These are phyloP conservation scores for Halotydeus destructor DNA, from an alignment of 1,140 invertebrate genomes.

Conservation along the genomic window DNA sequence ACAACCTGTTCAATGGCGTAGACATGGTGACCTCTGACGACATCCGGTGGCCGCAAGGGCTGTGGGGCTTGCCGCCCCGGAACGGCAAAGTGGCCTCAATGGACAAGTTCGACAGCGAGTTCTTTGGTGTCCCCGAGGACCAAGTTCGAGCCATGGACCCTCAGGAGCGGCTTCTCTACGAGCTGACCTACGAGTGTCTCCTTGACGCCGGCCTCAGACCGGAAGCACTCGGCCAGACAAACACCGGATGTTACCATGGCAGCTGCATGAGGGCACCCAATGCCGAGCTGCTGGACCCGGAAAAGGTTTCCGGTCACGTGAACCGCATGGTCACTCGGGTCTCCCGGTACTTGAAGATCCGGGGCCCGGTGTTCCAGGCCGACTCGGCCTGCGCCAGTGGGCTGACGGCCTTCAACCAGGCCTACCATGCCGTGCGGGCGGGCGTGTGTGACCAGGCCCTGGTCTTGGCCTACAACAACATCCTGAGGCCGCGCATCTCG, in stretches of 20 bases:
- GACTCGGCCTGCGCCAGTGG: slow-evolving; percentile 60
- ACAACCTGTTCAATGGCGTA: too few relatives aligned
- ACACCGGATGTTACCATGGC: slow-evolving; percentile 78
- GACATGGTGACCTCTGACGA: too few relatives aligned
- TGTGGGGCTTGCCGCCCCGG: slow-evolving; percentile 43
- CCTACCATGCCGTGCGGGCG: slow-evolving; percentile 1
- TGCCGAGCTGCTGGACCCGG: slow-evolving; percentile 1
- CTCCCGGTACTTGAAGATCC: slow-evolving; percentile 82
- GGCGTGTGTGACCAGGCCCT: slow-evolving; percentile 9
- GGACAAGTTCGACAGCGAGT: slow-evolving; percentile 60
- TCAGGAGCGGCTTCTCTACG: slow-evolving; percentile 64
- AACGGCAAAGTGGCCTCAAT: slow-evolving; percentile 12
- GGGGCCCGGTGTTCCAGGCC: slow-evolving; percentile 64
- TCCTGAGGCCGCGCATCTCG: slow-evolving; percentile 62
- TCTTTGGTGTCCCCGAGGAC: slow-evolving; percentile 48
- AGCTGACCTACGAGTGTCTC: slow-evolving; percentile 74
- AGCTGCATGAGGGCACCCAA: slow-evolving; percentile 32
- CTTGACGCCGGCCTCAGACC: slow-evolving; percentile 45
- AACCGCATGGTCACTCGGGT: slow-evolving; percentile 91
- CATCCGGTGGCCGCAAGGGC: too few relatives aligned
- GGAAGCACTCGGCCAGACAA: slow-evolving; percentile 30
- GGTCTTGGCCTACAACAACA: too few relatives aligned
- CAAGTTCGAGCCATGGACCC: slow-evolving; percentile 29
- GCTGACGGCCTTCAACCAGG: slow-evolving; percentile 4
- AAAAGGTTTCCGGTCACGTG: slow-evolving; percentile 57